phyloP scores from a whole-genome alignment of 1,140 invertebrate species.

The Cotesia chilonis region DNA sequence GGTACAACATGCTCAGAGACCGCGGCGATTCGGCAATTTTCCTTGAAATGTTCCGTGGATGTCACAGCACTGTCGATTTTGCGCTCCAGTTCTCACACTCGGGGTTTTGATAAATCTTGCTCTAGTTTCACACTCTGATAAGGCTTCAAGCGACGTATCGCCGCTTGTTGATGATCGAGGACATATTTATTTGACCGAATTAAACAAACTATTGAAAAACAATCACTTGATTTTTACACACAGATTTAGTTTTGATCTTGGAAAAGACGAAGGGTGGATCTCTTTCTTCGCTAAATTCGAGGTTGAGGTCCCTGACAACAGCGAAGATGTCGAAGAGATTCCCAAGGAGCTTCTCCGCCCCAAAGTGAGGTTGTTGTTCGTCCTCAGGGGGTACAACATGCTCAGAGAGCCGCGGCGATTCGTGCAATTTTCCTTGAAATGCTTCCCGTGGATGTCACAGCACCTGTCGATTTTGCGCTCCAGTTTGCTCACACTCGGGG shows the following conservation, averaged over 20 bases:
- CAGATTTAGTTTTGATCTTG: slow-evolving; percentile 52
- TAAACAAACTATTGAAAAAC: too few relatives aligned
- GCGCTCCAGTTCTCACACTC: slow-evolving; percentile 66
- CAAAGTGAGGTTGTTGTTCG: slow-evolving; percentile 45
- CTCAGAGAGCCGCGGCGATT: slow-evolving; percentile 67
- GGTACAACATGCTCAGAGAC: slow-evolving; percentile 62
- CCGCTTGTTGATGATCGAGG: slow-evolving; percentile 70
- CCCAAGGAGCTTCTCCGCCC: slow-evolving; percentile 70
- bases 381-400: slow-evolving; percentile 50
- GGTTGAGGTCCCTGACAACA: too few relatives aligned
- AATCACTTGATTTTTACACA: too few relatives aligned
- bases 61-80: slow-evolving; percentile 69
- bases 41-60: slow-evolving; percentile 73
- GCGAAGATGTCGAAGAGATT: slow-evolving; percentile 65
- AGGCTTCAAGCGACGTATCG: slow-evolving; percentile 76
- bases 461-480: slow-evolving; percentile 67
- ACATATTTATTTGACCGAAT: slow-evolving; percentile 51
- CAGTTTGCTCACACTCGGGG: slow-evolving; percentile 63
- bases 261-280: slow-evolving; percentile 74
- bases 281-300: slow-evolving; percentile 58
- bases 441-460: slow-evolving; percentile 77
- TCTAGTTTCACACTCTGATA: slow-evolving; percentile 73
- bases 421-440: slow-evolving; percentile 65
- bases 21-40: slow-evolving; percentile 66
- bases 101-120: slow-evolving; percentile 52